Conservation (phyloP, 2,797 vertebrate species). For the Notolabrus celidotus region DNA sequence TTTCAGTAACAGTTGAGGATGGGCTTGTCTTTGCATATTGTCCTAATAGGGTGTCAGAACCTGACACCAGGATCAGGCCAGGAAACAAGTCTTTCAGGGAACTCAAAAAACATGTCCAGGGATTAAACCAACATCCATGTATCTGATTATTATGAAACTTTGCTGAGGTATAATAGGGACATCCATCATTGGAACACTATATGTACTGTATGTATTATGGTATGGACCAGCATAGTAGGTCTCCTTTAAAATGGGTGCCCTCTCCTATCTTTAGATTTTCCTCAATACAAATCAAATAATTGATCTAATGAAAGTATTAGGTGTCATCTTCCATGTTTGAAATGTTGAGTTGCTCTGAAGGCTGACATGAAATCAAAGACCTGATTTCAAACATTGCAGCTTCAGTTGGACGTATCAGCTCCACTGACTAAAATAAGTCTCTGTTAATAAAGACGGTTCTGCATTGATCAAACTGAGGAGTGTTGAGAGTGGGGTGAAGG, state of each 20-base stretch:
- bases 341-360: neutral
- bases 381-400: neutral
- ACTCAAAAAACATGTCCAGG: too few species aligned
- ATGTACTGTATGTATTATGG: too few species aligned
- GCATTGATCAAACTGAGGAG: slow-evolving; percentile 40
- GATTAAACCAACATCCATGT: too few species aligned
- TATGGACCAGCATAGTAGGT: too few species aligned
- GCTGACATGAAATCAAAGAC: neutral
- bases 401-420: slow-evolving; percentile 9
- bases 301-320: neutral
- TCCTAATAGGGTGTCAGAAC: too few species aligned
- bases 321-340: neutral
- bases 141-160: too few species aligned
- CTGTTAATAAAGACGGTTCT: slow-evolving; percentile 19
- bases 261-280: neutral
- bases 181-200: too few species aligned
- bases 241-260: neutral
- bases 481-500: slow-evolving; percentile 1
- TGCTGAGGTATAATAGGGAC: too few species aligned
- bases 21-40: too few species aligned
- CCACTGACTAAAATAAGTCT: slow-evolving; percentile 33
- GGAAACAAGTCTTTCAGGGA: too few species aligned
- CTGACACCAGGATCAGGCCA: too few species aligned
- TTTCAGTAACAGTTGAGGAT: too few species aligned
- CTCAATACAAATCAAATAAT: neutral